Conservation (phyloP, 2,797 vertebrate genomes). For the Peromyscus aztecus region DNA sequence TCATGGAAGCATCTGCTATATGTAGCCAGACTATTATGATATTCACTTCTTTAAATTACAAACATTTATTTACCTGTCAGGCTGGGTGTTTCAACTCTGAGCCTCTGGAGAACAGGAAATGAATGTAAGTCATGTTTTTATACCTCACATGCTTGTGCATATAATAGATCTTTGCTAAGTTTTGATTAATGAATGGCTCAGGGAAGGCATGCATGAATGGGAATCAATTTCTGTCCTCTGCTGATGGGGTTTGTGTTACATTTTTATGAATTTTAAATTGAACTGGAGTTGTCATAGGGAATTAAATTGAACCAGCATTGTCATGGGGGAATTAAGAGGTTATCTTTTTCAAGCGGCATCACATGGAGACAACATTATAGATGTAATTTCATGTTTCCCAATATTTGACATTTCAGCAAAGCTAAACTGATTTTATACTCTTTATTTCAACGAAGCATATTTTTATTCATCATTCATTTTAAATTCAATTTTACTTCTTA, state of each 20-base stretch:
- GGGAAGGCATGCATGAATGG: conserved; percentile 14
- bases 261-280: conserved; percentile 65
- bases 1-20: neutral
- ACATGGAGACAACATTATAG: neutral
- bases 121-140: conserved; percentile 49
- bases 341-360: neutral
- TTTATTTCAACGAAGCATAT: neutral
- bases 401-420: neutral
- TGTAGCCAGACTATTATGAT: neutral
- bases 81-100: neutral
- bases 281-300: conserved; percentile 10
- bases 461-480: conserved; percentile 16
- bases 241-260: neutral
- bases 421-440: neutral
- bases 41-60: conserved; percentile 35
- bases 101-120: neutral
- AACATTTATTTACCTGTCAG: conserved; percentile 62
- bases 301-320: conserved; percentile 25
- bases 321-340: conserved; percentile 34
- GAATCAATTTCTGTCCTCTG: conserved; percentile 43
- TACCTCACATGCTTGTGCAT: neutral
- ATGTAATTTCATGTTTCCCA: conserved; percentile 27
- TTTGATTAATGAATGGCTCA: conserved; percentile 62
- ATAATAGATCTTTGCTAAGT: conserved; percentile 18
- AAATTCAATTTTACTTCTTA: neutral